Base-by-base conservation (phyloP, 1,140 invertebrate genomes). In the Oncopeltus fasciatus region DNA sequence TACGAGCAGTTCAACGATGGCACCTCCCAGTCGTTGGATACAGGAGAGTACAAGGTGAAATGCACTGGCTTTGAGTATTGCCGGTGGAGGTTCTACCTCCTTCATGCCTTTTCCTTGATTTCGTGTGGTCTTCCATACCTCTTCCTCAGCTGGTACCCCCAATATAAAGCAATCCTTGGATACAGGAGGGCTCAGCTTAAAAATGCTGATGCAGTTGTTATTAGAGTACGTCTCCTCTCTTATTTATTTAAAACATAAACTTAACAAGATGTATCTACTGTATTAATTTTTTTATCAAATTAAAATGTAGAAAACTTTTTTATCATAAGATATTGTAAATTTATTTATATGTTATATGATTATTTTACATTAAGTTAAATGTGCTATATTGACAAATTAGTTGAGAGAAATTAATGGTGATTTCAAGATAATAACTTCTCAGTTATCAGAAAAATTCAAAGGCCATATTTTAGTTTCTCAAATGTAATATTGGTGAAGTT, bases 71-170 rank as follows among this genome's bases (percentile, higher is more conserved):
- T 31, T 31, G 29, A 24, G 18, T 59, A 29, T 28, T 18, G 21
- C 46, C 9, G 33, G 18, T 58, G 58, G 53, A 56, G 57, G 26
- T 33, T 27, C 20, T 46, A 44, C 24, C n/a, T 47, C 12, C 28
- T 66, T 8, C 27, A 66, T 38, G 24, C 57, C 16, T 12, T 66
- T 12, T 51, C 57, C 28, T 16, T 63, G 5, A n/a, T 33, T n/a
- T 24, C 44, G 16, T 44, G 57, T 9, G 61, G 65, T 12, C 29
- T 66, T 16, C 62, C 62, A 5, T 66, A 66, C 51, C 75, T 95
- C 28, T 70, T 93, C 46, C 85, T 91, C 71, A 87, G 92, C 70
- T 95, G 91, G 91, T 86, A 83, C 73, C 88, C 90, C 1, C 83
- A 82, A 59, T 82, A 85, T 58, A 77, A 81, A 2, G 91, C 86